Evolutionary conservation across 2,113 vertebrate genomes (phyloP).

Genomic region (Notarius lentiginosus): DNA sequence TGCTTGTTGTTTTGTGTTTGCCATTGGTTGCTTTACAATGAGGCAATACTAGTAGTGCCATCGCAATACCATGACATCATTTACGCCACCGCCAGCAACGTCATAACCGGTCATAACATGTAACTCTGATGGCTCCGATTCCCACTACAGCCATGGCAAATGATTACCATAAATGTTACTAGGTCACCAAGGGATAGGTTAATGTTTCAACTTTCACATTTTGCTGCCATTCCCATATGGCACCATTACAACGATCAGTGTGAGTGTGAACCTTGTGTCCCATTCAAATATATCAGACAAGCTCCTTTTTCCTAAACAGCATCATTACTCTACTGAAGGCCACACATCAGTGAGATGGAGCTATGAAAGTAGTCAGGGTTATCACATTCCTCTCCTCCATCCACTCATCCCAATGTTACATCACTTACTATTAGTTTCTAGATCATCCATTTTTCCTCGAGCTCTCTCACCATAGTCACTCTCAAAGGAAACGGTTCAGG

Average conservation of each 20-base stretch:
- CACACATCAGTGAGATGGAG: neutral
- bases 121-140: no score
- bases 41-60: no score
- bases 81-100: no score
- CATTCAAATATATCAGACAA: conserved; percentile 12
- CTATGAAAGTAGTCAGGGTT: neutral
- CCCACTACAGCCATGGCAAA: no score
- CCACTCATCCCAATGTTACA: neutral
- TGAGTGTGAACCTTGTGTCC: neutral
- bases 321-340: neutral
- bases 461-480: neutral
- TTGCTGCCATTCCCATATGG: neutral
- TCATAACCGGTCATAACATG: no score
- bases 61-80: no score
- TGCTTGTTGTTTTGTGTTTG: no score
- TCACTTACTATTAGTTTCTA: neutral
- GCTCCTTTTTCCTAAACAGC: neutral
- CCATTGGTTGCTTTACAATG: no score
- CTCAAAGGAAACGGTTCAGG: neutral
- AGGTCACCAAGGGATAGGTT: no score
- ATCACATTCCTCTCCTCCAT: neutral
- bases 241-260: no score
- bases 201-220: no score
- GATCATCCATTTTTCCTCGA: neutral
- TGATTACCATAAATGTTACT: no score